Conservation (phyloP, 2,113 vertebrate genomes). For the Prolemur simus region DNA sequence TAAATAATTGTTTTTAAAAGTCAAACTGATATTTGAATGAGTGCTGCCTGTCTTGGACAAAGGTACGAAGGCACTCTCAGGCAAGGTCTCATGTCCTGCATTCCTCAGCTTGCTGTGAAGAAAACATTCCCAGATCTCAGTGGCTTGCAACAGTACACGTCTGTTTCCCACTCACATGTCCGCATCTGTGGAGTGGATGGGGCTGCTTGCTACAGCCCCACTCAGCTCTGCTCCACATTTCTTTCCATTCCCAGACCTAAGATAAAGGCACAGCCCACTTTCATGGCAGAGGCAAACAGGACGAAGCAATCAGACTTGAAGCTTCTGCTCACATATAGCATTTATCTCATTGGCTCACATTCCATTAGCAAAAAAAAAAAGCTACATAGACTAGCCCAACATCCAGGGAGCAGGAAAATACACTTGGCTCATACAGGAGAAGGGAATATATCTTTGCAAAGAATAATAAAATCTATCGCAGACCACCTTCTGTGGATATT, state of each 20-base stretch:
- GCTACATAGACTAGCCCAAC: neutral
- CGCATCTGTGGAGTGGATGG: neutral
- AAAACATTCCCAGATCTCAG: neutral
- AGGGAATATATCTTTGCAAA: neutral
- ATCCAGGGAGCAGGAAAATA: neutral
- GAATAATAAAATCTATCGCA: neutral
- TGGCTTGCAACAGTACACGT: neutral
- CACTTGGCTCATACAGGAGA: neutral
- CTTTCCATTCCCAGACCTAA: neutral
- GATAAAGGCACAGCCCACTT: neutral
- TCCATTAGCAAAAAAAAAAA: neutral
- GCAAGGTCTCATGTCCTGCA: neutral
- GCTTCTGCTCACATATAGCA: neutral
- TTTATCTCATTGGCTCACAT: neutral
- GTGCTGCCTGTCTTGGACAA: neutral
- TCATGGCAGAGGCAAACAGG: neutral
- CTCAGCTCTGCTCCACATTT: neutral
- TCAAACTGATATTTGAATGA: neutral
- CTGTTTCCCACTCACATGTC: neutral
- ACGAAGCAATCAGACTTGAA: neutral
- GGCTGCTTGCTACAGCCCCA: too few species aligned
- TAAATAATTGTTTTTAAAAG: constrained; percentile 9
- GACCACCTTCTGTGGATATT: neutral
- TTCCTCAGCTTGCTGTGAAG: neutral
- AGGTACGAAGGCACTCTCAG: neutral